phyloP scores from a whole-genome alignment of 2,888 invertebrate genomes.

The Rotaria macrura region DNA sequence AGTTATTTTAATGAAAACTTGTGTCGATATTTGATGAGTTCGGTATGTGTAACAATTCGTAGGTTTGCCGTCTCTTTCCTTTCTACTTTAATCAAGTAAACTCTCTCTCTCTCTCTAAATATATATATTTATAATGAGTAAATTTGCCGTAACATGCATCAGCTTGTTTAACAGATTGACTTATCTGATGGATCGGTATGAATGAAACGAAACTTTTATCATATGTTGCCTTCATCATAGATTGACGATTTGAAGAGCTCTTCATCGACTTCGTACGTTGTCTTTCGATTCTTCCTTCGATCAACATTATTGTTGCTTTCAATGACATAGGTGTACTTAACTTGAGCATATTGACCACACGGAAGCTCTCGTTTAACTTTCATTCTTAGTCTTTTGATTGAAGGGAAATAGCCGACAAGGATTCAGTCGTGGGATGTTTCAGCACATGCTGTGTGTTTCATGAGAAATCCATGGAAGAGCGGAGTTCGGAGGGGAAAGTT shows the following conservation, averaged over 20 bases:
- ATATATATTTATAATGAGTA: no score
- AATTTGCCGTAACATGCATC: neutral
- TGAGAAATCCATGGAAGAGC: no score
- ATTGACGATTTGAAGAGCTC: neutral
- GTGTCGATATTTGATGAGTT: neutral
- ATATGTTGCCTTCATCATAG: neutral
- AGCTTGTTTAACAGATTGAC: slow-evolving; percentile 2
- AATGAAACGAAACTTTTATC: neutral
- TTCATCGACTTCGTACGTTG: neutral
- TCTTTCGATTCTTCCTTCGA: neutral
- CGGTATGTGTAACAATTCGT: neutral
- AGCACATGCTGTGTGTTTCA: no score
- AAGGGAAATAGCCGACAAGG: neutral
- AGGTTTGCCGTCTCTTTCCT: no score
- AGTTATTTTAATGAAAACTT: neutral
- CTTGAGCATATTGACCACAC: neutral
- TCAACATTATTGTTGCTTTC: neutral
- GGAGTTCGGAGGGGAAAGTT: no score
- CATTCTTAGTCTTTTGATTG: neutral
- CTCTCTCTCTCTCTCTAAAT: neutral
- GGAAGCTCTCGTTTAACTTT: neutral
- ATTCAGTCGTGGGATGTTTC: neutral
- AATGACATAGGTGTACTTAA: neutral
- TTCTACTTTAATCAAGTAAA: neutral
- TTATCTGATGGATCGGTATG: neutral